Percentiles rank a stretch among this genome's conserved stretches.
phyloP scores from a whole-genome alignment of 2,888 invertebrate species.

The Ormyrus rosae region DNA sequence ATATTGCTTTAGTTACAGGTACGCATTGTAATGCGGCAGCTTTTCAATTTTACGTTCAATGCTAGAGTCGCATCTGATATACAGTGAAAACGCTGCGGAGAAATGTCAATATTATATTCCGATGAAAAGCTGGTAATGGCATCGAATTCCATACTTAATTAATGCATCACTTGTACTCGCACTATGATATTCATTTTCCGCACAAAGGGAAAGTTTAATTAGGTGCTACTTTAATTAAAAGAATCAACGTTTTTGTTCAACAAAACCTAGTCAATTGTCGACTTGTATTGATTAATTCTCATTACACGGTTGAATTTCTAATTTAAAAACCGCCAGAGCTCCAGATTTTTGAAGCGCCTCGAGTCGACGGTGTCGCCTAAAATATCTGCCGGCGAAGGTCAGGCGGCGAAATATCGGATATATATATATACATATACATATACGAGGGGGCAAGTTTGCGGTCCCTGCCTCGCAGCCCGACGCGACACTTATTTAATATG shows the following conservation, averaged over 20 bases:
- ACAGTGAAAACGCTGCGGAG: neutral
- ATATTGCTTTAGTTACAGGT: neutral
- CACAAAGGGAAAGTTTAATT: slow-evolving; percentile 24
- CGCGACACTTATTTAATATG: slow-evolving; percentile 71
- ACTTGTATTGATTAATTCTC: neutral
- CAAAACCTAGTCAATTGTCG: neutral
- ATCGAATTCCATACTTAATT: slow-evolving; percentile 27
- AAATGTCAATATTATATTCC: slow-evolving; percentile 33
- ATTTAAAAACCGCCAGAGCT: neutral
- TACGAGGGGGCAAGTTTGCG: slow-evolving; percentile 25
- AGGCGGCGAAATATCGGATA: neutral
- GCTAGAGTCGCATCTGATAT: slow-evolving; percentile 10
- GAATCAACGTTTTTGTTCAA: neutral
- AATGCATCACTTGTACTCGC: slow-evolving; percentile 1
- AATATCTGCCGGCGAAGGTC: slow-evolving; percentile 9
- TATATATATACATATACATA: neutral
- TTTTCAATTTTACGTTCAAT: slow-evolving; percentile 8
- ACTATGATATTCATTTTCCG: slow-evolving; percentile 1
- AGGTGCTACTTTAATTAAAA: neutral
- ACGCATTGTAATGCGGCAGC: neutral
- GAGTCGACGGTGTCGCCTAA: neutral
- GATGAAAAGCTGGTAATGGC: slow-evolving; percentile 7
- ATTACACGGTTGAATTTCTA: neutral
- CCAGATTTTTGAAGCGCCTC: neutral
- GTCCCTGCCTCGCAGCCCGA: slow-evolving; percentile 38